A percentile compares a stretch with the other conserved stretches of the same genome.
These are phyloP conservation scores for Neosilurus hyrtlii DNA, from an alignment of 2,797 vertebrate genomes.

Conservation along the genomic window DNA sequence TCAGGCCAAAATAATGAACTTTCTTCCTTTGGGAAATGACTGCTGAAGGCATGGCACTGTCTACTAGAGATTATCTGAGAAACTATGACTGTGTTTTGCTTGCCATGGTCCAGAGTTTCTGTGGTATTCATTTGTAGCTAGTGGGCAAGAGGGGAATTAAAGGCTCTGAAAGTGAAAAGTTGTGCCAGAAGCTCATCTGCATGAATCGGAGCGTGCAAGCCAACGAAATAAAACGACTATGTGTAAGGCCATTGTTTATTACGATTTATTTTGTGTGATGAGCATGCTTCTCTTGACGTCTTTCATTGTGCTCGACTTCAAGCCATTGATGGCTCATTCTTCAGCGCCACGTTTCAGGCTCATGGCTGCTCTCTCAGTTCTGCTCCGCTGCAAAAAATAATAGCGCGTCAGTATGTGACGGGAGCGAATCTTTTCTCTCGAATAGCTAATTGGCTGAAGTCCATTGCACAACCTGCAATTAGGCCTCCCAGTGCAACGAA, in stretches of 20 bases:
- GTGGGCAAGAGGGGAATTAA: slow-evolving; percentile 27
- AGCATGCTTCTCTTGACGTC: background rate
- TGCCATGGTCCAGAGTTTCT: slow-evolving; percentile 21
- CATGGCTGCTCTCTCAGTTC: slow-evolving; percentile 49
- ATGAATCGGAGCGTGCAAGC: background rate
- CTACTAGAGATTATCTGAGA: slow-evolving; percentile 12
- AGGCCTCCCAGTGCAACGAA: slow-evolving; percentile 47
- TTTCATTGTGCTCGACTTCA: slow-evolving; percentile 24
- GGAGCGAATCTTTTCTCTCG: slow-evolving; percentile 51
- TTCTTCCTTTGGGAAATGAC: slow-evolving; percentile 27
- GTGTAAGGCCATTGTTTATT: slow-evolving; percentile 7
- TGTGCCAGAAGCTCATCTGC: slow-evolving; percentile 19
- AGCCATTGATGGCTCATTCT: slow-evolving; percentile 34
- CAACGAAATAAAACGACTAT: background rate
- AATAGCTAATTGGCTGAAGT: slow-evolving; percentile 60
- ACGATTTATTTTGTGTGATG: background rate
- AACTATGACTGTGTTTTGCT: slow-evolving; percentile 25
- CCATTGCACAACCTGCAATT: slow-evolving; percentile 60
- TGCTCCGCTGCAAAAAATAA: slow-evolving; percentile 59
- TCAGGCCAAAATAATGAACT: slow-evolving; percentile 41
- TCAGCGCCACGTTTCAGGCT: slow-evolving; percentile 22
- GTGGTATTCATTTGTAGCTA: slow-evolving; percentile 29
- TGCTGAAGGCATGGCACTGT: slow-evolving; percentile 24
- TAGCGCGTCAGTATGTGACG: slow-evolving; percentile 48
- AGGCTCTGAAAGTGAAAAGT: slow-evolving; percentile 10